Percentiles rank a stretch among this genome's conserved stretches.
phyloP scores from a whole-genome alignment of 2,797 vertebrate species.

The Ciconia nigra region DNA sequence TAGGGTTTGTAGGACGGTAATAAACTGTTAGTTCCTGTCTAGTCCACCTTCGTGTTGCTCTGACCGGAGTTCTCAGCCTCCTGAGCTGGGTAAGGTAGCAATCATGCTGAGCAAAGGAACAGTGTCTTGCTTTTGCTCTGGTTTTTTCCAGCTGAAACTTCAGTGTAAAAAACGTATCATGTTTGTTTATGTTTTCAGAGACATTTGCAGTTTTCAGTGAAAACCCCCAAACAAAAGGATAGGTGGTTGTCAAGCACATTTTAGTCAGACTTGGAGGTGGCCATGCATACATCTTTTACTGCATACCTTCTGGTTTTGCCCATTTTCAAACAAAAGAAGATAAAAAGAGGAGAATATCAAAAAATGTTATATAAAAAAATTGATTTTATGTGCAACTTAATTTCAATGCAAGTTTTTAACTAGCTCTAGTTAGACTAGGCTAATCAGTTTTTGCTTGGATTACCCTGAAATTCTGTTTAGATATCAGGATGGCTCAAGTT shows the following conservation, averaged over 20 bases:
- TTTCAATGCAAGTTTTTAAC: not conserved
- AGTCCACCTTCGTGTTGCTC: not conserved
- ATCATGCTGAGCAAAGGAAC: not conserved
- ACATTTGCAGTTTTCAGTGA: not conserved
- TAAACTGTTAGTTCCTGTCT: not conserved
- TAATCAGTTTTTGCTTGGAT: not conserved
- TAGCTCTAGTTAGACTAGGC: not conserved
- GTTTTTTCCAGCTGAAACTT: not conserved
- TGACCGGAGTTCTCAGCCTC: not conserved
- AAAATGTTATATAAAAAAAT: not conserved
- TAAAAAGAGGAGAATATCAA: not conserved
- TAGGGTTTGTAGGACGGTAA: not conserved
- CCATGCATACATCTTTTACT: not conserved
- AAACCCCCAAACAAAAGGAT: not conserved
- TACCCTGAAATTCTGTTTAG: not conserved
- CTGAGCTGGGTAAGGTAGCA: not conserved
- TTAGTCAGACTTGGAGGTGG: not conserved
- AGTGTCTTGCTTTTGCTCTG: not conserved
- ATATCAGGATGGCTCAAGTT: not conserved
- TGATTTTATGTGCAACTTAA: not conserved
- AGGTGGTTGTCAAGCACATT: not conserved
- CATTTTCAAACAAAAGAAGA: not conserved
- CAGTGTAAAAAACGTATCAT: not conserved
- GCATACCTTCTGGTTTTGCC: not conserved
- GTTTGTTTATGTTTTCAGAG: not conserved